Evolutionary conservation across 92 coral and sea anemone species (phyloP), one percentile per base, ranked within the genome.

Genomic region (Heliopora coerulea): DNA sequence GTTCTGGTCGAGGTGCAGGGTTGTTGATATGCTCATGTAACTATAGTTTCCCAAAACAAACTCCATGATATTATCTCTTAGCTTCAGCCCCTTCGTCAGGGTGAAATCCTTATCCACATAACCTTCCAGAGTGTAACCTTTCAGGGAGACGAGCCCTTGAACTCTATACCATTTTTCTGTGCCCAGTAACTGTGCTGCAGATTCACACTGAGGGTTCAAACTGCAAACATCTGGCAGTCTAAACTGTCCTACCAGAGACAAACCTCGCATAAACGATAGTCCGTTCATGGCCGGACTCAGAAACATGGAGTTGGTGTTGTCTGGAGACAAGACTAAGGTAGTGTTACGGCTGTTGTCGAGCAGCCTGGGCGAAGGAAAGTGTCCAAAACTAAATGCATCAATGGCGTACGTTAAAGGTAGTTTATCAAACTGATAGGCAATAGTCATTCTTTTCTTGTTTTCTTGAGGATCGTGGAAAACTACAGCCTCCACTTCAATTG

Each of bases 401-500:
- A 90, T 84, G 20, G 91, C 78, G 80, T 81, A 90, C 46, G 86
- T 86, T 81, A 88, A 82, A 7, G 99, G 88, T 23, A 95, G 85
- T 49, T 87, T 87, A 6, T 96, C 86, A 60, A 95, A 93, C 15
- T 89, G 75, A 39, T 91, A 95, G 0, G 96, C 95, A 14, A 95
- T 89, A 0, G 99, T 87, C 31, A 70, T 30, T 13, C 19, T 88
- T 84, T 67, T 90, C 81, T 59, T 91, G 62, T 80, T 83, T 68
- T 0, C 96, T 86, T 72, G 69, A 0, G 54, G 49, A 61, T 90
- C 96, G 57, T 88, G 97, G 35, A 91, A 95, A 15, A 95, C 92
- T 13, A 95, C 92, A 3, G 88, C 97, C 62, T 95, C 99, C 18
- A 96, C 97, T 26, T 95, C 89, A 29, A 90, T 95, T 15, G 91